These are phyloP conservation scores for Drosophila putrida DNA, from an alignment of 2,888 invertebrate genomes.

Conservation along the genomic window DNA sequence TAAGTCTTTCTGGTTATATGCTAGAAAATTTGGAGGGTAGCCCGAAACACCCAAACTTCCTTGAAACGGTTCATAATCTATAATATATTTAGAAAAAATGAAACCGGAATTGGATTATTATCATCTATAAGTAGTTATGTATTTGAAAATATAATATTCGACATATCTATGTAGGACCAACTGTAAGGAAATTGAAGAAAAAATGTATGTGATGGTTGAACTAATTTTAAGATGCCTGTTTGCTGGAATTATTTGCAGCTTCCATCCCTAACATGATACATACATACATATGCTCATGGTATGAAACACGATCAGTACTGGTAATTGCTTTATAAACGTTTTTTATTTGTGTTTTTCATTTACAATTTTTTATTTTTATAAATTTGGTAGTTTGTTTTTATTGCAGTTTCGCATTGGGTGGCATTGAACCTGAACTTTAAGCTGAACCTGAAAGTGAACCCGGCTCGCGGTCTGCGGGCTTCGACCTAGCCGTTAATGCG, in stretches of 20 bases:
- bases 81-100: no score
- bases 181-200: no score
- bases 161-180: no score
- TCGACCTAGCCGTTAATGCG: slow-evolving; percentile 70
- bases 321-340: slow-evolving; percentile 77
- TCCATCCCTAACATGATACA: slow-evolving; percentile 40
- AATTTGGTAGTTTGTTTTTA: slow-evolving; percentile 75
- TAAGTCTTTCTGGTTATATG: no score
- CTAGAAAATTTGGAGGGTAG: no score
- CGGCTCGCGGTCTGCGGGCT: slow-evolving; percentile 5
- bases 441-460: slow-evolving; percentile 16
- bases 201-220: no score
- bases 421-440: slow-evolving; percentile 63
- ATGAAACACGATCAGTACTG: slow-evolving; percentile 71
- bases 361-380: slow-evolving; percentile 20
- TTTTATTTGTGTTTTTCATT: slow-evolving; percentile 31
- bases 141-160: no score
- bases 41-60: no score
- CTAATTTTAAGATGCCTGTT: no score
- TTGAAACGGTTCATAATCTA: no score
- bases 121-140: no score
- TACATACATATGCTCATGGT: slow-evolving; percentile 36
- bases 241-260: background rate
- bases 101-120: no score
- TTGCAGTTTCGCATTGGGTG: slow-evolving; percentile 69